A percentile compares a stretch with the other conserved stretches of the same genome.
phyloP scores from a whole-genome alignment of 1,140 invertebrate species.

The Diploscapter pachys region DNA sequence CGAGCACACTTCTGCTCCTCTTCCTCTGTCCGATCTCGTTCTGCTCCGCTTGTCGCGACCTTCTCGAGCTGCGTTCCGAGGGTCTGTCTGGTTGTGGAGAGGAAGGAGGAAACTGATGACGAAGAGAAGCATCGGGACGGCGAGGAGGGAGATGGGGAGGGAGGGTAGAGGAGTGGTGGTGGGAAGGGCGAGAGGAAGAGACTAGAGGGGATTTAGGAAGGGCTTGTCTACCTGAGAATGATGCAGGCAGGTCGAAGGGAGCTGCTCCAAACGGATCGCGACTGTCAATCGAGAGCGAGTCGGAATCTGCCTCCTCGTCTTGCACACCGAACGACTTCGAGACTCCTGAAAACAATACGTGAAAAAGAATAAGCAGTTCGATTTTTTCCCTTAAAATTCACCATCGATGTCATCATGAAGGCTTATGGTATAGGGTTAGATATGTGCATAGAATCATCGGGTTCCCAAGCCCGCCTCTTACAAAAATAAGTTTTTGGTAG shows the following conservation, averaged over 20 bases:
- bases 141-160: conserved; percentile 9
- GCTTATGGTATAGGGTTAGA: no score
- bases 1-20: neutral
- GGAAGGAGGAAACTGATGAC: no score
- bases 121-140: neutral
- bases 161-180: neutral
- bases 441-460: no score
- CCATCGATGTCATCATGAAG: conserved; percentile 8
- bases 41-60: no score
- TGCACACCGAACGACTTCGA: neutral
- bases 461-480: no score
- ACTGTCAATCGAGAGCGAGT: conserved; percentile 22
- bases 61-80: no score
- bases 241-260: conserved; percentile 29
- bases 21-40: neutral
- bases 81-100: no score
- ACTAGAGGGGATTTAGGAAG: conserved; percentile 13
- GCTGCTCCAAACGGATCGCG: conserved; percentile 32
- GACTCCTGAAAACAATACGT: neutral
- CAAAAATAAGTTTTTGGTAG: no score
- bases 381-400: conserved; percentile 19
- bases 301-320: neutral
- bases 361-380: no score
- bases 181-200: conserved; percentile 3
- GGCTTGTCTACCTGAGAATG: conserved; percentile 7